These are phyloP conservation scores for Napeogenes sylphis DNA, from an alignment of 2,888 invertebrate genomes.

Conservation along the genomic window DNA sequence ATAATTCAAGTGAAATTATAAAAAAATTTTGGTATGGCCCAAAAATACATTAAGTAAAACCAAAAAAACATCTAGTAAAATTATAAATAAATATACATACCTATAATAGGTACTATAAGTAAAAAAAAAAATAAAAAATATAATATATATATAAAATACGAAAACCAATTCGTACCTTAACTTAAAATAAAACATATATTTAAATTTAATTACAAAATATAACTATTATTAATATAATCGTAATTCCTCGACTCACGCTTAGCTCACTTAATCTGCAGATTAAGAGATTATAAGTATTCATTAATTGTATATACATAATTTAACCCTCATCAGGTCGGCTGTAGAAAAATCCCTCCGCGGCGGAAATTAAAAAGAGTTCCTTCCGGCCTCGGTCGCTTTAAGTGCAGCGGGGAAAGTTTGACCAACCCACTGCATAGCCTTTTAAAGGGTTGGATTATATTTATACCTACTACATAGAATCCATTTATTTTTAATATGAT, in stretches of 20 bases:
- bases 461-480: background rate
- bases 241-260: conserved; percentile 19
- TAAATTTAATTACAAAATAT: too few relatives aligned
- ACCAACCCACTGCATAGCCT: conserved; percentile 27
- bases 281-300: conserved; percentile 60
- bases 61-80: too few relatives aligned
- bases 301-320: conserved; percentile 76
- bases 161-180: too few relatives aligned
- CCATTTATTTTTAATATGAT: background rate
- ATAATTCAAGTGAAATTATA: background rate
- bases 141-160: too few relatives aligned
- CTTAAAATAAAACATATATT: too few relatives aligned
- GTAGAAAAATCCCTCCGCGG: conserved; percentile 68
- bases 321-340: conserved; percentile 58
- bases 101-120: background rate
- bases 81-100: background rate
- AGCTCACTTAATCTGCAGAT: conserved; percentile 36
- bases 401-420: conserved; percentile 67
- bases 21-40: too few relatives aligned
- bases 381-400: conserved; percentile 57
- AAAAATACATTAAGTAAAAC: too few relatives aligned
- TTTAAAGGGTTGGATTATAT: conserved; percentile 4
- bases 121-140: background rate
- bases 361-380: conserved; percentile 75
- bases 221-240: conserved; percentile 8